Percentiles rank a stretch among this genome's conserved stretches.
These are phyloP conservation scores for Gibbula magus DNA, from an alignment of 2,888 invertebrate species.

Conservation along the genomic window DNA sequence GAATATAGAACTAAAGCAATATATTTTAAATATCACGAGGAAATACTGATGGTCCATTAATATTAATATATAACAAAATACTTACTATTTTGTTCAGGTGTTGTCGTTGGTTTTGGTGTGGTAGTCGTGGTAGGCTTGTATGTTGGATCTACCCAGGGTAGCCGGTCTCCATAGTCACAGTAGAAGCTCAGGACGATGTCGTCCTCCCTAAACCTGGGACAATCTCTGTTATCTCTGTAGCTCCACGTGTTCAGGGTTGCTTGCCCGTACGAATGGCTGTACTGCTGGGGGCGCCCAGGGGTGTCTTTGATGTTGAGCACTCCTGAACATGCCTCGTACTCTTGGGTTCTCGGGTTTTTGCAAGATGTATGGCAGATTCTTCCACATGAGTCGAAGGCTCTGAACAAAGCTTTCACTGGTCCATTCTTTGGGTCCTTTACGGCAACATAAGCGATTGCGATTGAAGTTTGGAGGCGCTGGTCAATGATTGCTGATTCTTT, in stretches of 20 bases:
- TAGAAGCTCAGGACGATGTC: conserved; percentile 62
- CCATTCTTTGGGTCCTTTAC: conserved; percentile 54
- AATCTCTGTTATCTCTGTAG: conserved; percentile 46
- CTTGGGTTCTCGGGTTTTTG: conserved; percentile 46
- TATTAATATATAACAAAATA: too few species aligned
- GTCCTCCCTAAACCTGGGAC: conserved; percentile 54
- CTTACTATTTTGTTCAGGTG: background rate
- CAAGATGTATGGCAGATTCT: conserved; percentile 64
- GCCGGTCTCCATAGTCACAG: conserved; percentile 56
- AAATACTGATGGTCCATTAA: too few species aligned
- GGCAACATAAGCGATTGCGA: conserved; percentile 60
- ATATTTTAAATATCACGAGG: too few species aligned
- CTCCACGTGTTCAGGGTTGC: conserved; percentile 60
- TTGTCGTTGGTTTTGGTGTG: background rate
- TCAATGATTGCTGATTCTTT: conserved; percentile 64
- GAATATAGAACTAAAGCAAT: too few species aligned
- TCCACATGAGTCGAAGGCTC: conserved; percentile 64
- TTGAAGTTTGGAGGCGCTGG: conserved; percentile 56
- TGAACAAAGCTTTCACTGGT: conserved; percentile 39
- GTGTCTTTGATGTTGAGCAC: conserved; percentile 50
- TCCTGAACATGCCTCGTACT: conserved; percentile 58
- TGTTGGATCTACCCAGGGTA: conserved; percentile 38
- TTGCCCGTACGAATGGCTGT: conserved; percentile 53
- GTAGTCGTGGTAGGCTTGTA: background rate
- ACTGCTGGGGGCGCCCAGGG: conserved; percentile 44